Percentiles rank a stretch among this genome's conserved stretches.
phyloP scores from a whole-genome alignment of 2,888 invertebrate species.

The Automeris io region DNA sequence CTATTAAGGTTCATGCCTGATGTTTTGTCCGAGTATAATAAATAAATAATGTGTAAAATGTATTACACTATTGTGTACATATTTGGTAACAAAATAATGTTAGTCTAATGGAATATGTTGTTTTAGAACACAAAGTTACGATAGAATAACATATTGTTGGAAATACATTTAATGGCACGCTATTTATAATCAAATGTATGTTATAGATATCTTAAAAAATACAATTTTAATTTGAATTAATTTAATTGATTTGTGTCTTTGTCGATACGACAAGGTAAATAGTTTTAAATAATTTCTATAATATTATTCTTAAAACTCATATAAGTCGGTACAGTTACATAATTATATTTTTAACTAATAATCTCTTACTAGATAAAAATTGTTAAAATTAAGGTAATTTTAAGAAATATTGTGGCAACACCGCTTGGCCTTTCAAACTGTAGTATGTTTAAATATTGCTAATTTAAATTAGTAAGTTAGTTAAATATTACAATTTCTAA shows the following conservation, averaged over 20 bases:
- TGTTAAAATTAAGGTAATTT: conserved; percentile 22
- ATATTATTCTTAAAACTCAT: conserved; percentile 13
- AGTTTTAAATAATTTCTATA: too few relatives aligned
- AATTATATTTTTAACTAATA: conserved; percentile 34
- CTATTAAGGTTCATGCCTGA: conserved; percentile 7
- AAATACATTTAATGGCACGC: too few relatives aligned
- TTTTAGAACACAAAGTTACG: too few relatives aligned
- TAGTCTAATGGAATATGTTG: too few relatives aligned
- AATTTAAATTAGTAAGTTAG: conserved; percentile 22
- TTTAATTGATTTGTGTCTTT: not conserved
- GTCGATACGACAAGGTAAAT: too few relatives aligned
- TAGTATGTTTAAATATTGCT: conserved; percentile 61
- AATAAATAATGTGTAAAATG: not conserved
- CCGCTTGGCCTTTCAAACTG: conserved; percentile 74
- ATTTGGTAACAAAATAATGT: not conserved
- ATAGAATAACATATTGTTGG: too few relatives aligned
- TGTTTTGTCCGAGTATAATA: conserved; percentile 11
- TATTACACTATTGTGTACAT: not conserved
- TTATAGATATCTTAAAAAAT: too few relatives aligned
- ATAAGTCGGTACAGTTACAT: conserved; percentile 26
- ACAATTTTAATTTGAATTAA: conserved; percentile 1
- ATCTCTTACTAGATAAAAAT: conserved; percentile 45
- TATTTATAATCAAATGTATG: too few relatives aligned
- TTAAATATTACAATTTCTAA: conserved; percentile 27
- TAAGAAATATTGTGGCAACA: conserved; percentile 67